Percentiles rank a stretch among this genome's conserved stretches.
Conservation (phyloP, 2,797 vertebrate genomes). For the Podargus strigoides region DNA sequence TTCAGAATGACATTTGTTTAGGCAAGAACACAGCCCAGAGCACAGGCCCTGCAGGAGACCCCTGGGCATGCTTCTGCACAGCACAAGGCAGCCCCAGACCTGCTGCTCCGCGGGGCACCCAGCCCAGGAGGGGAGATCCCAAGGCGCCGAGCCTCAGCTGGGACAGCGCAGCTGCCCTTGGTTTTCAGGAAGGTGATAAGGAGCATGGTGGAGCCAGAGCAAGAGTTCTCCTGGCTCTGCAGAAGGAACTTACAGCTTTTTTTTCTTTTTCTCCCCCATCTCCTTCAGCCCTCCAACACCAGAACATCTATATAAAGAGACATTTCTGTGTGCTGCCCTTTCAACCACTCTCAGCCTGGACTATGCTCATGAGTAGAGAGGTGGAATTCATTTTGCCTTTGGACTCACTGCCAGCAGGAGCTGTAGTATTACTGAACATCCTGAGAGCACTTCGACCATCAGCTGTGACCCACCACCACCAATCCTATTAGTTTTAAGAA, state of each 20-base stretch:
- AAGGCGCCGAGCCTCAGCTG: rapidly evolving
- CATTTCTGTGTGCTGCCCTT: background rate
- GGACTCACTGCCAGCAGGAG: background rate
- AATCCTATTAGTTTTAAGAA: background rate
- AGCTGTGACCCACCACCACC: background rate
- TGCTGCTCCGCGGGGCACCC: rapidly evolving
- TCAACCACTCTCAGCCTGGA: background rate
- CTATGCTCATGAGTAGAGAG: rapidly evolving
- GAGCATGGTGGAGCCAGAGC: background rate
- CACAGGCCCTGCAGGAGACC: background rate
- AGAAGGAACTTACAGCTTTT: background rate
- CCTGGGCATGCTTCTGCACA: rapidly evolving
- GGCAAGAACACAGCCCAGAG: background rate
- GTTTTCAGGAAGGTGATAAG: background rate
- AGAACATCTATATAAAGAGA: background rate
- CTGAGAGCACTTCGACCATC: background rate
- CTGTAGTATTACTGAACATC: background rate
- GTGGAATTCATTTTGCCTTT: background rate
- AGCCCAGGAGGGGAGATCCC: rapidly evolving
- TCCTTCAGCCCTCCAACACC: background rate
- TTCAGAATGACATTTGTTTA: background rate
- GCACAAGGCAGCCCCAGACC: rapidly evolving
- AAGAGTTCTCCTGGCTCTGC: background rate
- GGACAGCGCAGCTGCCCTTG: rapidly evolving
- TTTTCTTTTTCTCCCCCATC: background rate